A percentile compares a stretch with the other conserved stretches of the same genome.
Evolutionary conservation across 2,888 invertebrate species (phyloP).

Genomic region (Nemapogon koenigi): DNA sequence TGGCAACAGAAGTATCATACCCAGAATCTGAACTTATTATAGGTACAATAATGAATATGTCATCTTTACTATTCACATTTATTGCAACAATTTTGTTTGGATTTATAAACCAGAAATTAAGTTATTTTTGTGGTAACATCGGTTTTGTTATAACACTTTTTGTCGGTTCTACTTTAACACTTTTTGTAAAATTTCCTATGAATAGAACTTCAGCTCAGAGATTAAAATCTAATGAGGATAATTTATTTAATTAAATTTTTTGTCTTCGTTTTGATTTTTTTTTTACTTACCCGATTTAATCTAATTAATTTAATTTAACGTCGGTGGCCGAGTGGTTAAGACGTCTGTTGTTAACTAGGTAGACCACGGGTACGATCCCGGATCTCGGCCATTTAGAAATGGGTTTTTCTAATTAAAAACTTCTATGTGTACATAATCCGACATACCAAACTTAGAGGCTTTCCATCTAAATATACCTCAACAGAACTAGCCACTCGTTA

Average conservation of each 20-base stretch:
- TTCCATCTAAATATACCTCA: too few relatives aligned
- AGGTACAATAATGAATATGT: conserved; percentile 60
- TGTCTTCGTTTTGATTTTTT: not conserved
- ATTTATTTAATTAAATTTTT: not conserved
- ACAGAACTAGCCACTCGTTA: too few relatives aligned
- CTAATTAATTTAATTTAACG: too few relatives aligned
- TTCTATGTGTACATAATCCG: too few relatives aligned
- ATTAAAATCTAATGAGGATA: conserved; percentile 9
- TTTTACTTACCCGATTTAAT: too few relatives aligned
- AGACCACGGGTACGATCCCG: too few relatives aligned
- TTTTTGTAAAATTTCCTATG: conserved; percentile 17
- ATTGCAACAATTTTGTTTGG: conserved; percentile 28
- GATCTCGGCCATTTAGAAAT: too few relatives aligned
- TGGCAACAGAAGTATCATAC: conserved; percentile 76
- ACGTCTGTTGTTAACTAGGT: too few relatives aligned
- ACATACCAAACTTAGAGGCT: too few relatives aligned
- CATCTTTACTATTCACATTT: conserved; percentile 26
- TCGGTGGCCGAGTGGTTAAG: too few relatives aligned
- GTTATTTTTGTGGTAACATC: conserved; percentile 32
- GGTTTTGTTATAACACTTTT: conserved; percentile 24
- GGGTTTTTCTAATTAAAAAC: too few relatives aligned
- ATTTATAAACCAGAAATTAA: conserved; percentile 24
- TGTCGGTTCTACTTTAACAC: conserved; percentile 21
- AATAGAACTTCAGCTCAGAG: conserved; percentile 16
- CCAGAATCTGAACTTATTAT: conserved; percentile 75